Base-by-base conservation (phyloP, 1,140 invertebrate species). In the Sycophaga agraensis region DNA sequence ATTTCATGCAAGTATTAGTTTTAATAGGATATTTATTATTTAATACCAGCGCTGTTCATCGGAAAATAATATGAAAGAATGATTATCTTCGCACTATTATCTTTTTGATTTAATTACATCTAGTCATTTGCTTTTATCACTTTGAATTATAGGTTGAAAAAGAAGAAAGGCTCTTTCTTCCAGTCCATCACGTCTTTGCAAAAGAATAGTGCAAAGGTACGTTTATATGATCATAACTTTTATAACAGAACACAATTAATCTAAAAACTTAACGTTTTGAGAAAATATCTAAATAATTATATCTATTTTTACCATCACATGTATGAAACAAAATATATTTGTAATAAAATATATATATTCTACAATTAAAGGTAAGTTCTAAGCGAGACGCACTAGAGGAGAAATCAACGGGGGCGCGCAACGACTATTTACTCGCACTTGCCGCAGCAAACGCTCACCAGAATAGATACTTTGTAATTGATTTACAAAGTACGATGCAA, bases 131-230 rank as follows among this genome's bases (percentile, higher is more conserved):
- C 66, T 63, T 76, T 71, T n/a, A n/a, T n/a, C n/a, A n/a, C n/a
- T n/a, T 80, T 28, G 17, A 43, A 42, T 56, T 84, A 39, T 79
- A 94, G 92, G 78, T 81, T 97, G 59, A 97, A 96, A 83, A 94
- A 94, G 84, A 97, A 97, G 82, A 97, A 97, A 70, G 94, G 93
- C 26, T 93, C 93, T 2, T 93, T 98, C 78, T 98, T 98, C 81
- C 93, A 95, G 77, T 97, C 94, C 0, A 93, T 97, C 66, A 94
- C 94, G 12, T 95, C 94, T 48, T 83, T 98, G 66, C 94, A 97
- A 78, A 96, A 96, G 81, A 96, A 96, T 76, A 96, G 93, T 81
- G 92, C 93, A 1, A 96, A 97, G 84, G 94, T 97, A 70, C 28
- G 31, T 21, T 34, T 42, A 28, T 50, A 34, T 39, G 39, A 9